Evolutionary conservation across 2,797 vertebrate species (phyloP), one percentile per base, ranked within the genome.

Genomic region (Lutjanus campechanus): DNA sequence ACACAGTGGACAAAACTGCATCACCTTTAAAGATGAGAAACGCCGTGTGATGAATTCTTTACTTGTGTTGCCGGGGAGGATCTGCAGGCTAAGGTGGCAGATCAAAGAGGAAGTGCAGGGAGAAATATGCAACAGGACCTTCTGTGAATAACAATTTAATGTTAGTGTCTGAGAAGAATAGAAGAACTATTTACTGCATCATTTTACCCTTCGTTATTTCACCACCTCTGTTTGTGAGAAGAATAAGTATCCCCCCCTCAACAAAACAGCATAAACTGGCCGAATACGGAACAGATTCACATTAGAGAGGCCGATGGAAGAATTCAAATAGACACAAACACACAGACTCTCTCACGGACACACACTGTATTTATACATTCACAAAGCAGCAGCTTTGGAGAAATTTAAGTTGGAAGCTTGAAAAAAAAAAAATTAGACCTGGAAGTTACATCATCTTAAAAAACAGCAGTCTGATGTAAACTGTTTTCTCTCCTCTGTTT

Each of bases 91-190:
- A 70, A 77, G 79, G n/a, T 19, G 13, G 25, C 62, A 80, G 85
- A 86, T 90, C 82, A 89, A 83, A 88, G 82, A 85, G 88, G 90
- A 93, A 91, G 85, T 82, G 17, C 85, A 73, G 83, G 85, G 58
- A 91, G 41, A 86, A 82, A 81, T 60, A 86, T 82, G 76, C 74
- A 62, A 58, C 55, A 74, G 73, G 81, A 81, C 62, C 77, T 19
- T 85, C 71, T 71, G 68, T 20, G 74, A 92, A 84, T 77, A 85
- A 83, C 60, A 73, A 89, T 79, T 74, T 85, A 54, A 74, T 81
- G 44, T 44, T 65, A 88, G 79, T 44, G 60, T 86, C 63, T 41
- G 76, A 64, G 59, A 81, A 83, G 73, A 72, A 69, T 56, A 68
- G 69, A 76, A 68, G 43, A 85, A 73, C 51, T 22, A 54, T 72